Base-by-base conservation (phyloP, 2,113 vertebrate species). In the Orcinus orca region DNA sequence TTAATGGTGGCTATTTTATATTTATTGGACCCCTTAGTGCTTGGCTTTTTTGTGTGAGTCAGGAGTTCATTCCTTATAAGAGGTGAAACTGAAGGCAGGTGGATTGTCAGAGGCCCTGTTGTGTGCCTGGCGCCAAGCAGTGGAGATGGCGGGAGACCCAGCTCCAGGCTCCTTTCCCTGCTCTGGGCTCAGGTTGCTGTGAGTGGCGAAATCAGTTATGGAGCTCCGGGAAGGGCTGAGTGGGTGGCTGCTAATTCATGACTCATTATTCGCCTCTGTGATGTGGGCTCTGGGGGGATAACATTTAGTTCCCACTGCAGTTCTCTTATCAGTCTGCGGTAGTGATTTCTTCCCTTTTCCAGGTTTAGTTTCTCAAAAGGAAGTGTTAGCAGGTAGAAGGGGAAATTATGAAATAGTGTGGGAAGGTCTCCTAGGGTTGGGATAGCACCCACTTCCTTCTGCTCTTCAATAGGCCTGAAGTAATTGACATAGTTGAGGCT, bases 1-100 rank as follows among this genome's bases (percentile, higher is more conserved):
- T 97, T 97, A 97, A 95, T 95, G 95, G 96, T 84, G 85, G 73
- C 68, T 93, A 2, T 96, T 93, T 97, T 88, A 63, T 88, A 9
- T 97, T 95, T 97, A 95, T 94, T 79, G 63, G 79, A 38, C 62
- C 86, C 84, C 62, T 95, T 25, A 83, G 85, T 1, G 1, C 88
- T 90, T 95, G 79, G 79, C n/a, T 84, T 95, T 97, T 93, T 71
- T 47, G 73, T n/a, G 38, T 95, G 93, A 97, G 89, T 97, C 86
- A 95, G 81, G n/a, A 70, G 68, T 89, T 91, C 4, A 38, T 90
- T 97, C 50, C 38, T 41, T 9, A 82, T 25, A 77, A 90, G 88
- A 97, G 93, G 76, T 85, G 26, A 97, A 95, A 91, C 81, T 93
- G 88, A 47, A 90, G 90, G 58, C 94, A 47, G 58, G 53, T 82